Evolutionary conservation across 1,140 invertebrate species (phyloP).

Genomic region (Lutraria rhynchaena): DNA sequence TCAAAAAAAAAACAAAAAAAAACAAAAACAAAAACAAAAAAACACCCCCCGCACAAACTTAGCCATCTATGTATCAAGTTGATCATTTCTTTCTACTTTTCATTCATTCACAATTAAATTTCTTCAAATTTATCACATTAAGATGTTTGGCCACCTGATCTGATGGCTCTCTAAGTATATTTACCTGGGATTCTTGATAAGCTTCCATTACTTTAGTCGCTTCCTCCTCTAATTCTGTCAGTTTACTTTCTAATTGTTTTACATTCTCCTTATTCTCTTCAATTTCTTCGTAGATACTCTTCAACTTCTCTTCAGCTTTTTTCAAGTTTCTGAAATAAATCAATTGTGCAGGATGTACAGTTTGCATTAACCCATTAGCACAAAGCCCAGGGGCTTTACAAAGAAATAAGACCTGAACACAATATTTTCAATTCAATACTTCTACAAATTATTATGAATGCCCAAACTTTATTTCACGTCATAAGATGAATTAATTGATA

Average conservation of each 20-base stretch:
- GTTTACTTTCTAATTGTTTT: slow-evolving; percentile 70
- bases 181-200: slow-evolving; percentile 82
- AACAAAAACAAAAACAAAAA: too few species aligned
- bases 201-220: slow-evolving; percentile 83
- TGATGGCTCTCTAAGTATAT: too few species aligned
- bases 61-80: background rate
- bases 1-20: too few species aligned
- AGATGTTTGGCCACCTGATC: background rate
- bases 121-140: background rate
- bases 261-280: slow-evolving; percentile 77
- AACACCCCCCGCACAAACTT: too few species aligned
- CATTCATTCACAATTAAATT: background rate
- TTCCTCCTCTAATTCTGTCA: slow-evolving; percentile 79
- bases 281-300: slow-evolving; percentile 76
- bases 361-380: too few species aligned
- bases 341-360: too few species aligned
- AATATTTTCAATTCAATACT: too few species aligned
- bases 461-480: too few species aligned
- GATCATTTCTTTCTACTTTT: background rate
- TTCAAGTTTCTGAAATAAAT: slow-evolving; percentile 86
- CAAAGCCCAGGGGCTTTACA: too few species aligned
- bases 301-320: slow-evolving; percentile 87
- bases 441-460: too few species aligned
- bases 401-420: too few species aligned
- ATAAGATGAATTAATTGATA: too few species aligned